Evolutionary conservation across 2,888 invertebrate species (phyloP).

Genomic region (Parnassius mnemosyne): DNA sequence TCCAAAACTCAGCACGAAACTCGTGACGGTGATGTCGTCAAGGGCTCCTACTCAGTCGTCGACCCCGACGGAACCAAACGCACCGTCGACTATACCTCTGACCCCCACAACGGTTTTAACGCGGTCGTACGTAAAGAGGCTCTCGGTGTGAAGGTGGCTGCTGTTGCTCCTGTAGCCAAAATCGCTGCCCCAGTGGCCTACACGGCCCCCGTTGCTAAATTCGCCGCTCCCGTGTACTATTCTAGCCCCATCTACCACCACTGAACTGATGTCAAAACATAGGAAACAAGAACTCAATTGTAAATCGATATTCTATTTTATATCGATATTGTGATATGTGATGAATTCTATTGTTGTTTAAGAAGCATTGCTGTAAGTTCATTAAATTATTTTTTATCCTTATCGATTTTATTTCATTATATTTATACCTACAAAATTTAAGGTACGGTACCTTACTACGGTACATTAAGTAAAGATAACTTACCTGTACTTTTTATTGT

Average conservation of each 20-base stretch:
- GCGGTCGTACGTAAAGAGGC: conserved; percentile 76
- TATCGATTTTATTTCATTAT: conserved; percentile 17
- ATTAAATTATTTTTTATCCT: conserved; percentile 50
- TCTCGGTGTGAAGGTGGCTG: conserved; percentile 48
- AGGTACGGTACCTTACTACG: not conserved
- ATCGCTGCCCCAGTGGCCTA: conserved; percentile 49
- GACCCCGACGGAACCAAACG: conserved; percentile 80
- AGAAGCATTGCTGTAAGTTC: conserved; percentile 38
- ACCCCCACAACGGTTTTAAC: conserved; percentile 76
- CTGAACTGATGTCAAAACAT: conserved; percentile 57
- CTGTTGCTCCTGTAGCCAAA: conserved; percentile 53
- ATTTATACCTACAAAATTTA: not conserved
- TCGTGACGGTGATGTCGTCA: conserved; percentile 69
- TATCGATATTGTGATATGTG: conserved; percentile 9
- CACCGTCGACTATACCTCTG: conserved; percentile 76
- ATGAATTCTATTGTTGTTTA: conserved; percentile 26
- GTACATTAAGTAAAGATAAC: too few species aligned
- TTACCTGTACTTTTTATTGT: too few species aligned
- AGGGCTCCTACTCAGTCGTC: conserved; percentile 77
- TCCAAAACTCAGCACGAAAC: conserved; percentile 70
- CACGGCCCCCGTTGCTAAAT: conserved; percentile 40
- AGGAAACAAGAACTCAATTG: conserved; percentile 33
- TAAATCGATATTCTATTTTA: too few species aligned
- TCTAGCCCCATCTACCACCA: conserved; percentile 62
- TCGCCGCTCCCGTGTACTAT: conserved; percentile 51